Evolutionary conservation across 1,140 invertebrate genomes (phyloP).

Genomic region (Drosophila pruinosa): DNA sequence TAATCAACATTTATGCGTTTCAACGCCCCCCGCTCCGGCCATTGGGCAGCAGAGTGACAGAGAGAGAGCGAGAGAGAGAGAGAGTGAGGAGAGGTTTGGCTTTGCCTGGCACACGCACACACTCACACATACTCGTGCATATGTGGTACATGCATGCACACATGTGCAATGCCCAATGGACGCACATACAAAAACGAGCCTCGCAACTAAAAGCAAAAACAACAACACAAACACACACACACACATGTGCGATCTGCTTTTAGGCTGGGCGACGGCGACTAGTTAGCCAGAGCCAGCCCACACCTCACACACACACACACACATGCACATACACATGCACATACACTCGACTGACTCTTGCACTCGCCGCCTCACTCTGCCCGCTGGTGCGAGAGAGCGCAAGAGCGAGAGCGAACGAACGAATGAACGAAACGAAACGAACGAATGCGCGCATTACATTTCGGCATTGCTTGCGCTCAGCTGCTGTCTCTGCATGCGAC

Average conservation of each 20-base stretch:
- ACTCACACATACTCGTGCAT: too few species aligned
- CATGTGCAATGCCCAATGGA: slow-evolving; percentile 67
- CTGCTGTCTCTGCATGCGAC: slow-evolving; percentile 14
- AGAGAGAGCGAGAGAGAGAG: too few species aligned
- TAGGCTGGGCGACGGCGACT: slow-evolving; percentile 70
- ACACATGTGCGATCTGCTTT: slow-evolving; percentile 62
- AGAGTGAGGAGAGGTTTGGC: slow-evolving; percentile 45
- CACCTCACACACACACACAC: slow-evolving; percentile 14
- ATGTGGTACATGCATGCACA: slow-evolving; percentile 17
- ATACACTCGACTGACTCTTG: background rate
- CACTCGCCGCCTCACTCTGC: slow-evolving; percentile 12
- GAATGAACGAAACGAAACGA: too few species aligned
- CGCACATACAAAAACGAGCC: slow-evolving; percentile 50
- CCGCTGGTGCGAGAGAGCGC: slow-evolving; percentile 22
- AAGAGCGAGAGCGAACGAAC: slow-evolving; percentile 24
- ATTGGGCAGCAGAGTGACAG: slow-evolving; percentile 44
- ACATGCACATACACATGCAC: background rate
- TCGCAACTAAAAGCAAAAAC: slow-evolving; percentile 33
- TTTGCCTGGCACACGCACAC: slow-evolving; percentile 26
- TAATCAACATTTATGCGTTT: slow-evolving; percentile 77
- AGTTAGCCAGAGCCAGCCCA: slow-evolving; percentile 62
- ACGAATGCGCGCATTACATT: slow-evolving; percentile 49
- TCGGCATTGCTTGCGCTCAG: slow-evolving; percentile 24
- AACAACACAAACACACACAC: slow-evolving; percentile 18
- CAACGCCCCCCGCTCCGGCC: slow-evolving; percentile 46